phyloP scores from a whole-genome alignment of 1,140 invertebrate species.

The Belonocnema kinseyi region DNA sequence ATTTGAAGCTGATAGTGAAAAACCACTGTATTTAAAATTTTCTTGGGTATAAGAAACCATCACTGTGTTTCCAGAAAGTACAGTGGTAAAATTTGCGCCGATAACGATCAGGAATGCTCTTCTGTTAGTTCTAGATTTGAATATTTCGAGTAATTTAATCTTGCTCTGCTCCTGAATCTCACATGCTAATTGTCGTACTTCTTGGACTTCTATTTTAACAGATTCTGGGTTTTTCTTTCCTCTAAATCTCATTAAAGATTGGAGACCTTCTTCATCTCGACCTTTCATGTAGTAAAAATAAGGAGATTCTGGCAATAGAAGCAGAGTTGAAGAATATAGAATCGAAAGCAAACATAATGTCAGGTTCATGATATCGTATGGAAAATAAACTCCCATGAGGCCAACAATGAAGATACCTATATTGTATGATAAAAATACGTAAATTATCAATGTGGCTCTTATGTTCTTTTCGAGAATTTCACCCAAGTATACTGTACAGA shows the following conservation, averaged over 20 bases:
- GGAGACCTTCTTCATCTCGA: constrained; percentile 77
- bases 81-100: constrained; percentile 84
- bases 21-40: constrained; percentile 83
- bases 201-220: constrained; percentile 79
- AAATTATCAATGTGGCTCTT: constrained; percentile 75
- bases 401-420: constrained; percentile 76
- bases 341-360: constrained; percentile 74
- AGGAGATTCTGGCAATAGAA: constrained; percentile 86
- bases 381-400: constrained; percentile 72
- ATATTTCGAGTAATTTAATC: constrained; percentile 78
- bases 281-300: constrained; percentile 82
- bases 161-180: constrained; percentile 75
- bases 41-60: constrained; percentile 85
- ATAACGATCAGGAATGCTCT: constrained; percentile 81
- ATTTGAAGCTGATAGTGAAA: constrained; percentile 71
- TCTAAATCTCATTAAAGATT: constrained; percentile 78
- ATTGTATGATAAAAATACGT: constrained; percentile 75
- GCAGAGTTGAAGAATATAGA: constrained; percentile 79
- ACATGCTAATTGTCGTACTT: constrained; percentile 77
- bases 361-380: constrained; percentile 74
- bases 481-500: constrained; percentile 76
- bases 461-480: constrained; percentile 77
- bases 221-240: constrained; percentile 75
- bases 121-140: constrained; percentile 78
- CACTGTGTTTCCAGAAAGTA: constrained; percentile 85